Percentiles rank a stretch among this genome's conserved stretches.
phyloP scores from a whole-genome alignment of 2,113 vertebrate genomes.

The Mormyrus iriodes region DNA sequence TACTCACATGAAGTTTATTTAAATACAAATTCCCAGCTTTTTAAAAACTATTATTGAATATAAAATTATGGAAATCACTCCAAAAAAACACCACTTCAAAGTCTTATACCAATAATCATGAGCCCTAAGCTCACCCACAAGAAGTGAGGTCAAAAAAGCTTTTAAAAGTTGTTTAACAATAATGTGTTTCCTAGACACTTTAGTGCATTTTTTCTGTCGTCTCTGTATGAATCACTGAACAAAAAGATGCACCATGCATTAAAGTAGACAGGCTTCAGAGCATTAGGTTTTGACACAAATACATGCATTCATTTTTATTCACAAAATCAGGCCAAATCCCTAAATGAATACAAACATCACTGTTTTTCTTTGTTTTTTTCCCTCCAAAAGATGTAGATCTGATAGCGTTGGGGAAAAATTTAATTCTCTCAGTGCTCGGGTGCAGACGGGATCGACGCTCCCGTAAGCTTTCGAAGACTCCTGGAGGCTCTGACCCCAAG shows the following conservation, averaged over 20 bases:
- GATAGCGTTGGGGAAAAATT: conserved; percentile 60
- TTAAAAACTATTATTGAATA: conserved; percentile 22
- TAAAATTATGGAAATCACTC: conserved; percentile 31
- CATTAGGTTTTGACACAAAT: conserved; percentile 86
- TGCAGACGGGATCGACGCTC: conserved; percentile 53
- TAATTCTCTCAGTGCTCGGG: conserved; percentile 63
- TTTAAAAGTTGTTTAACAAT: conserved; percentile 30
- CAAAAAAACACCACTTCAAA: conserved; percentile 16
- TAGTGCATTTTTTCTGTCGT: not conserved
- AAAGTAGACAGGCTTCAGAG: conserved; percentile 70
- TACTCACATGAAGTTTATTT: conserved; percentile 26
- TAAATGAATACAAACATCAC: conserved; percentile 99
- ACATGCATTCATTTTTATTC: conserved; percentile 99
- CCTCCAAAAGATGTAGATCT: conserved; percentile 74
- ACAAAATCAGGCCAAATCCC: conserved; percentile 97
- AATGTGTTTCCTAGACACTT: not conserved
- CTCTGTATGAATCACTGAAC: conserved; percentile 20
- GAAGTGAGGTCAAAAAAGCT: conserved; percentile 34
- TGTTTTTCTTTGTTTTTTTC: conserved; percentile 62
- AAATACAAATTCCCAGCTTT: conserved; percentile 25
- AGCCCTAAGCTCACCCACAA: conserved; percentile 29
- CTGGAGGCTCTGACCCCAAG: conserved; percentile 51
- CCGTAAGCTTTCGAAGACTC: conserved; percentile 53
- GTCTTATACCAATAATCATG: not conserved
- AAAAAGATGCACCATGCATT: conserved; percentile 42